Percentiles rank a stretch among this genome's conserved stretches.
phyloP scores from a whole-genome alignment of 2,113 vertebrate species.

The Vimba vimba region DNA sequence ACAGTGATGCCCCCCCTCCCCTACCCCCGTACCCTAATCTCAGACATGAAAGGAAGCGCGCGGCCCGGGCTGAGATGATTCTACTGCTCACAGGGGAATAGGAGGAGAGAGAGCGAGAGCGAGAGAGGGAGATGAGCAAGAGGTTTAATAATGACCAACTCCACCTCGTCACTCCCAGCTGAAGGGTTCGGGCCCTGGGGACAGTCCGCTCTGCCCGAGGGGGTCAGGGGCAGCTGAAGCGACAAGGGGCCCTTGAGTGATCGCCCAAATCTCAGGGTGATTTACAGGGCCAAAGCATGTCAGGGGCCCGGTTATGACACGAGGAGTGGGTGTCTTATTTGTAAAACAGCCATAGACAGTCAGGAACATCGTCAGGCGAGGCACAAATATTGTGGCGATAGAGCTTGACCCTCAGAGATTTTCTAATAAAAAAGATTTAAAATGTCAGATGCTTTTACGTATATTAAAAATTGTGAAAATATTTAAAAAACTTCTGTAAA shows the following conservation, averaged over 20 bases:
- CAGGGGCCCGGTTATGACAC: constrained; percentile 34
- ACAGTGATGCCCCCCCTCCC: neutral
- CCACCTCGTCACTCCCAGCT: constrained; percentile 51
- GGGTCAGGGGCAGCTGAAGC: constrained; percentile 34
- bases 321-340: constrained; percentile 1
- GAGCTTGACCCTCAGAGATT: neutral
- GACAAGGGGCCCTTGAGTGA: constrained; percentile 25
- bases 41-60: constrained; percentile 56
- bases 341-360: constrained; percentile 23
- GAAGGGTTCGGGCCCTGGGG: constrained; percentile 44
- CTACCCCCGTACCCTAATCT: constrained; percentile 43
- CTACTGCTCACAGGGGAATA: constrained; percentile 52
- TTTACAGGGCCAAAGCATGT: constrained; percentile 47
- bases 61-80: constrained; percentile 45
- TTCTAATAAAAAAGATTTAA: neutral
- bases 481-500: no score
- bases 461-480: neutral
- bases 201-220: constrained; percentile 27
- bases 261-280: constrained; percentile 46
- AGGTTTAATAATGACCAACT: constrained; percentile 56
- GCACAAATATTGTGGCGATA: neutral
- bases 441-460: neutral
- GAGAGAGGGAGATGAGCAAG: constrained; percentile 33
- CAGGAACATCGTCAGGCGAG: neutral
- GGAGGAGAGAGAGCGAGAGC: constrained; percentile 27